Conservation (phyloP, 2,888 invertebrate genomes). For the Pollenia griseotomentosa region DNA sequence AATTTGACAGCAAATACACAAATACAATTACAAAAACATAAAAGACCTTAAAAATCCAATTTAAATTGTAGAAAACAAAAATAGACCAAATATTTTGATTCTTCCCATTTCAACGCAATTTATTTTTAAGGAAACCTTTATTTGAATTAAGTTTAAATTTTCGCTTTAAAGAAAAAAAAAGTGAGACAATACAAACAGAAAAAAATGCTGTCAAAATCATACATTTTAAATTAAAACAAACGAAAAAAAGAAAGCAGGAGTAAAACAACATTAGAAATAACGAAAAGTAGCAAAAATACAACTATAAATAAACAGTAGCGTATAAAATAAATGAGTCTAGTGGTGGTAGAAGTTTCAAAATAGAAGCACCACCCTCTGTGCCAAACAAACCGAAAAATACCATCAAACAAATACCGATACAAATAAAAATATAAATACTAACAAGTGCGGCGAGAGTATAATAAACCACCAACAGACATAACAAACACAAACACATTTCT, state of each 20-base stretch:
- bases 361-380: slow-evolving; percentile 44
- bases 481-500: background rate
- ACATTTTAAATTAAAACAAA: slow-evolving; percentile 56
- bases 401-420: slow-evolving; percentile 26
- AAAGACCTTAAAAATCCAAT: background rate
- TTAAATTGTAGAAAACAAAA: background rate
- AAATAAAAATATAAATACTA: slow-evolving; percentile 18
- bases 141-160: background rate
- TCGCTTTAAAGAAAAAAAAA: background rate
- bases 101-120: slow-evolving; percentile 7
- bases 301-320: slow-evolving; percentile 30
- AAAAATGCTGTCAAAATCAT: slow-evolving; percentile 55
- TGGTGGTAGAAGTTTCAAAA: slow-evolving; percentile 27
- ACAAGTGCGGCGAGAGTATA: slow-evolving; percentile 33
- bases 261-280: background rate
- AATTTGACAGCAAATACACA: slow-evolving; percentile 16
- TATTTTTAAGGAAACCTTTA: background rate
- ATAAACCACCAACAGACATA: slow-evolving; percentile 52
- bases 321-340: slow-evolving; percentile 35
- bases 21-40: background rate
- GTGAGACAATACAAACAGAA: slow-evolving; percentile 2
- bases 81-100: background rate
- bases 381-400: slow-evolving; percentile 24
- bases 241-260: slow-evolving; percentile 25
- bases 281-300: background rate